Conservation (phyloP, 2,888 invertebrate genomes). For the Brachyptera risi region DNA sequence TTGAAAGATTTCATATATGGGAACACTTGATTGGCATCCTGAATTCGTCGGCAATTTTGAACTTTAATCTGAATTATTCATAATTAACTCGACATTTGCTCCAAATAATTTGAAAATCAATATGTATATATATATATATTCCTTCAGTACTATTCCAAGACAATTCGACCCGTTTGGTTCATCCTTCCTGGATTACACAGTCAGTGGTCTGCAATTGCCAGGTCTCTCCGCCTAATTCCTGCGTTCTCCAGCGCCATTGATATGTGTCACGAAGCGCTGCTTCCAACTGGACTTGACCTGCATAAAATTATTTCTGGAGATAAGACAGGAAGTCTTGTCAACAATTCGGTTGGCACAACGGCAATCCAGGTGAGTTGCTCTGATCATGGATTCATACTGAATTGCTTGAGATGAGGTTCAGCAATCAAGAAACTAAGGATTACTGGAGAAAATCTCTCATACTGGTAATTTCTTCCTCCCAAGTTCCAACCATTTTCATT, state of each 20-base stretch:
- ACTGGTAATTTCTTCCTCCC: too few relatives aligned
- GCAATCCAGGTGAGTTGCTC: background rate
- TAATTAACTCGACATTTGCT: too few relatives aligned
- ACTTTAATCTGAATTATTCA: too few relatives aligned
- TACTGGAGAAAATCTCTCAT: too few relatives aligned
- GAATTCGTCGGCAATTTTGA: too few relatives aligned
- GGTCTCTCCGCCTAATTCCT: background rate
- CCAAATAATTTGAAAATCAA: constrained; percentile 72
- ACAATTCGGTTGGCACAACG: background rate
- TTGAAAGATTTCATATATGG: too few relatives aligned
- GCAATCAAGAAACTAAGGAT: too few relatives aligned
- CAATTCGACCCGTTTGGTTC: background rate
- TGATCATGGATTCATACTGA: too few relatives aligned
- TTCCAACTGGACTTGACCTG: background rate
- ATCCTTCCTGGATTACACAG: background rate
- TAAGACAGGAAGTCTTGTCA: background rate
- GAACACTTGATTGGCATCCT: too few relatives aligned
- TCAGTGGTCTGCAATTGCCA: background rate
- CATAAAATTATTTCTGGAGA: background rate
- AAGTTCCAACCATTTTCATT: too few relatives aligned
- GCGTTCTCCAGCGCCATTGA: background rate
- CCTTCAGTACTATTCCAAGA: constrained; percentile 62
- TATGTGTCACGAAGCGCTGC: background rate
- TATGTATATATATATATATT: constrained; percentile 64
- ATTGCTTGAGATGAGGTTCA: too few relatives aligned